These are phyloP conservation scores for Aphelenchoides avenae DNA, from an alignment of 1,140 invertebrate species.

Conservation along the genomic window DNA sequence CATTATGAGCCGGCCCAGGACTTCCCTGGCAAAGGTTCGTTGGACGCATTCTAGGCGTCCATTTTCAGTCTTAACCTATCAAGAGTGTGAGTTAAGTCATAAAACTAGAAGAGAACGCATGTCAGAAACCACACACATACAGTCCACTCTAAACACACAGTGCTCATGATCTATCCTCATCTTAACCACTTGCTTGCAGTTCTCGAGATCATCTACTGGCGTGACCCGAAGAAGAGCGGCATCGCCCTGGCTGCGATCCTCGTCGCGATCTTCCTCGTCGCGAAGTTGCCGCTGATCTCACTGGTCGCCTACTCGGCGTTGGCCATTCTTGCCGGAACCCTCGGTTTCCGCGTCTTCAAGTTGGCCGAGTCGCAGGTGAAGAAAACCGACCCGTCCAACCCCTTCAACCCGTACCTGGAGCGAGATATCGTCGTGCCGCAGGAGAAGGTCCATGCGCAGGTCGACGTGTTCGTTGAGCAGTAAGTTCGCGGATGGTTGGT, in stretches of 20 bases:
- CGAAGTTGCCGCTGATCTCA: constrained; percentile 43
- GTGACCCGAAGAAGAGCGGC: constrained; percentile 52
- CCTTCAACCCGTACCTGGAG: constrained; percentile 81
- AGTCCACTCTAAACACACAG: constrained; percentile 12
- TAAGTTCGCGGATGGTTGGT: background rate
- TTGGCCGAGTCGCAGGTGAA: constrained; percentile 88
- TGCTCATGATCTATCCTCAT: constrained; percentile 15
- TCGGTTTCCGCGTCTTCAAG: constrained; percentile 91
- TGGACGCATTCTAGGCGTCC: constrained; percentile 12
- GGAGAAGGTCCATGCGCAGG: constrained; percentile 79
- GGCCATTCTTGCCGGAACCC: constrained; percentile 73
- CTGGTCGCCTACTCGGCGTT: constrained; percentile 83
- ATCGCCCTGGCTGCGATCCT: constrained; percentile 29
- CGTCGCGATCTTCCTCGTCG: constrained; percentile 36
- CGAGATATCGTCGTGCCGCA: constrained; percentile 76
- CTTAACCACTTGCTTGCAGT: constrained; percentile 68
- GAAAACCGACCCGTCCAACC: constrained; percentile 91
- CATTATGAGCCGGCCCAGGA: constrained; percentile 45
- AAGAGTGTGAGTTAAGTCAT: background rate
- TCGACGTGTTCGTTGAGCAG: constrained; percentile 77
- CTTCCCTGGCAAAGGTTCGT: constrained; percentile 44
- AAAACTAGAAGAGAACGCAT: background rate
- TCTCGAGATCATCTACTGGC: constrained; percentile 74
- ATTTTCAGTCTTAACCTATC: constrained; percentile 11
- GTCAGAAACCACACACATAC: constrained; percentile 5